Evolutionary conservation across 2,888 invertebrate species (phyloP).

Genomic region (Nomada goodeniana): DNA sequence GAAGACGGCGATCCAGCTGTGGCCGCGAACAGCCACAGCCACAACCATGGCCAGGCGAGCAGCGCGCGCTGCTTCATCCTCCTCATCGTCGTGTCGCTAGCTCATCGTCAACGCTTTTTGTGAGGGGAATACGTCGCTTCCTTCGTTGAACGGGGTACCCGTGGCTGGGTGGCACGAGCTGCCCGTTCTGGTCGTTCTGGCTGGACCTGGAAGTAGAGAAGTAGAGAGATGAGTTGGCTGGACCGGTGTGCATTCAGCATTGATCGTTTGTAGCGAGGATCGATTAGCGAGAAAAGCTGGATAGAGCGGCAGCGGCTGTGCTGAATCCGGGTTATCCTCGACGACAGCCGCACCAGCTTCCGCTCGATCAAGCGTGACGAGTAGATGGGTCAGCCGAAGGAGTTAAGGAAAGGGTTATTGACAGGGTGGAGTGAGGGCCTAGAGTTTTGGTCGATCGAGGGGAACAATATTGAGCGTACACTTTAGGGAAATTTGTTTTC

Average conservation of each 20-base stretch:
- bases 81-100: slow-evolving; percentile 82
- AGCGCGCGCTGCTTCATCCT: slow-evolving; percentile 81
- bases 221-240: slow-evolving; percentile 6
- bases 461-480: not conserved
- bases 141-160: slow-evolving; percentile 25
- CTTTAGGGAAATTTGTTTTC: not conserved
- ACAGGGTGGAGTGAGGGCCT: slow-evolving; percentile 1
- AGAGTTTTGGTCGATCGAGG: slow-evolving; percentile 27
- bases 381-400: slow-evolving; percentile 58
- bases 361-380: slow-evolving; percentile 66
- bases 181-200: slow-evolving; percentile 29
- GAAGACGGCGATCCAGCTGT: slow-evolving; percentile 76
- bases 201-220: slow-evolving; percentile 66
- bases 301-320: slow-evolving; percentile 31
- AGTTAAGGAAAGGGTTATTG: slow-evolving; percentile 51
- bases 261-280: not conserved
- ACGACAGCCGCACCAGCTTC: slow-evolving; percentile 66
- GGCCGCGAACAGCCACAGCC: slow-evolving; percentile 81
- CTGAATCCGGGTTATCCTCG: slow-evolving; percentile 65
- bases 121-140: slow-evolving; percentile 41
- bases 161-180: slow-evolving; percentile 10
- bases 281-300: slow-evolving; percentile 30
- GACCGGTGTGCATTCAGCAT: not conserved
- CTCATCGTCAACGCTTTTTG: slow-evolving; percentile 77
- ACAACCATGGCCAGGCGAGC: slow-evolving; percentile 82